Evolutionary conservation across 2,113 vertebrate species (phyloP).

Genomic region (Alethe diademata): DNA sequence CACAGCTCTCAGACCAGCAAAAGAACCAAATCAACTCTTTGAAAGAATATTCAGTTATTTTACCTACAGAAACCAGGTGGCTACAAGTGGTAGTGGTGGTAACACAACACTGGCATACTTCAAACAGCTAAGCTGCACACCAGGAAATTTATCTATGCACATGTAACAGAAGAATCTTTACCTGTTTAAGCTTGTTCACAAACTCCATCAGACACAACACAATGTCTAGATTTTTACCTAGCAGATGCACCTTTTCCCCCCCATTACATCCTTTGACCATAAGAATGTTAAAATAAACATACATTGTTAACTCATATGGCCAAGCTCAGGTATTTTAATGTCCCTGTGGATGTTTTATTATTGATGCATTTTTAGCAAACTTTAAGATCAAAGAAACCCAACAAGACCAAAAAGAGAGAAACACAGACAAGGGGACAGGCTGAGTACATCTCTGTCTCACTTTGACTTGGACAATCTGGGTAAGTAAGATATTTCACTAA

Average conservation of each 20-base stretch:
- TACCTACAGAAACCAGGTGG: background rate
- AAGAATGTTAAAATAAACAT: background rate
- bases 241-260: background rate
- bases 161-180: background rate
- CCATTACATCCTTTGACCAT: background rate
- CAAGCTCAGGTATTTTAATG: background rate
- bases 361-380: background rate
- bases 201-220: background rate
- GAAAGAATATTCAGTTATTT: background rate
- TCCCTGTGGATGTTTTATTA: background rate
- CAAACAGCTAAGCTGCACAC: background rate
- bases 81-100: background rate
- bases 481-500: background rate
- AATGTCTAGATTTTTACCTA: background rate
- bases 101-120: background rate
- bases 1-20: background rate
- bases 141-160: background rate
- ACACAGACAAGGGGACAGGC: background rate
- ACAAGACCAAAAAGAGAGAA: background rate
- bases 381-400: background rate
- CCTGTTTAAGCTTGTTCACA: constrained; percentile 13
- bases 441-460: background rate
- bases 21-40: background rate
- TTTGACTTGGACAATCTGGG: background rate
- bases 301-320: background rate